phyloP scores from a whole-genome alignment of 2,888 invertebrate species.

The Latheticus oryzae region DNA sequence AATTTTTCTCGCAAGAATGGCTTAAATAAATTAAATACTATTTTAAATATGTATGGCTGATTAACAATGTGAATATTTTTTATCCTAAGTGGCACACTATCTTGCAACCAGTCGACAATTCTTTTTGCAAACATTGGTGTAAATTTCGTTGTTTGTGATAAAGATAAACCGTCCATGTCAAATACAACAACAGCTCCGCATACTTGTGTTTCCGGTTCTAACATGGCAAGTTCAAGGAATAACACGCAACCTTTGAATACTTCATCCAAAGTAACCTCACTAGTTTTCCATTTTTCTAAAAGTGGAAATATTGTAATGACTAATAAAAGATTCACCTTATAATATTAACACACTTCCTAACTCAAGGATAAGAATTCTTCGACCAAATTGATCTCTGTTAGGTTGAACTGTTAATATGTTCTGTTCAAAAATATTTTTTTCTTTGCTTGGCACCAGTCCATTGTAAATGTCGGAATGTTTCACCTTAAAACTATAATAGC shows the following conservation, averaged over 20 bases:
- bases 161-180: constrained; percentile 85
- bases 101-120: constrained; percentile 88
- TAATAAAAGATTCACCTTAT: not conserved
- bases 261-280: constrained; percentile 81
- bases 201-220: constrained; percentile 81
- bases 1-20: constrained; percentile 91
- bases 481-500: constrained; percentile 84
- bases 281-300: constrained; percentile 85
- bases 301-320: constrained; percentile 8
- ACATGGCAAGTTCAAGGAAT: constrained; percentile 84
- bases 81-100: constrained; percentile 84
- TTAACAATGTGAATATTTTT: constrained; percentile 91
- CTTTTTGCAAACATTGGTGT: constrained; percentile 87
- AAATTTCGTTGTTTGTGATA: constrained; percentile 88
- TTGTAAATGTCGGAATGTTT: constrained; percentile 82
- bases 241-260: constrained; percentile 86
- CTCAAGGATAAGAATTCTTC: constrained; percentile 81
- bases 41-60: constrained; percentile 90
- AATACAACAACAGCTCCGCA: constrained; percentile 84
- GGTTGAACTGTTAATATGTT: constrained; percentile 84
- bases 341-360: constrained; percentile 84
- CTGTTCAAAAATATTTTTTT: constrained; percentile 81
- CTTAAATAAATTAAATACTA: constrained; percentile 89
- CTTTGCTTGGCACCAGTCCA: constrained; percentile 77
- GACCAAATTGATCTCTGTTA: constrained; percentile 81